Conservation (phyloP, 2,113 vertebrate genomes). For the Pterocles burchelli region DNA sequence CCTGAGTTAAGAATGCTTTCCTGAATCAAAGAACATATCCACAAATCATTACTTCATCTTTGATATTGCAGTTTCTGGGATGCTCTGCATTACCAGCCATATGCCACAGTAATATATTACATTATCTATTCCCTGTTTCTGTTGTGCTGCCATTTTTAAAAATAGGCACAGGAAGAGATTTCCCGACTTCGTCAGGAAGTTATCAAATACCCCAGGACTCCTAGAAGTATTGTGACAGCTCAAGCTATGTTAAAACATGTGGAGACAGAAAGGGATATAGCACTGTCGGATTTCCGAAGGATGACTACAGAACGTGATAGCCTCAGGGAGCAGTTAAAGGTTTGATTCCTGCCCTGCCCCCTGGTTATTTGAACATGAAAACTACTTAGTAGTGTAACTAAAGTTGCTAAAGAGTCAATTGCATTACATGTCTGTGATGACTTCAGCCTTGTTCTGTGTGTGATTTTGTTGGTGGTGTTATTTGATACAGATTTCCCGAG, state of each 20-base stretch:
- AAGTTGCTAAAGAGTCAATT: neutral
- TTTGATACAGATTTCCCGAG: slow-evolving; percentile 80
- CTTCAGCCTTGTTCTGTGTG: neutral
- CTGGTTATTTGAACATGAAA: neutral
- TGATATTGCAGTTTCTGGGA: neutral
- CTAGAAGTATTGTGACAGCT: slow-evolving; percentile 63
- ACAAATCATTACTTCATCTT: neutral
- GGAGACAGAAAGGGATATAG: slow-evolving; percentile 78
- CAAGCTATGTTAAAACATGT: slow-evolving; percentile 75
- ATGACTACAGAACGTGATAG: slow-evolving; percentile 82
- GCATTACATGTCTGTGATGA: neutral
- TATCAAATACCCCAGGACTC: slow-evolving; percentile 69
- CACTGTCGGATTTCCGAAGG: slow-evolving; percentile 73
- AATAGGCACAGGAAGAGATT: slow-evolving; percentile 81
- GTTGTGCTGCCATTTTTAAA: slow-evolving; percentile 10
- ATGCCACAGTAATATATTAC: neutral
- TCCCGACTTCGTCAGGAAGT: slow-evolving; percentile 73
- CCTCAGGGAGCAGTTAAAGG: slow-evolving; percentile 79
- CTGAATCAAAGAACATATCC: neutral
- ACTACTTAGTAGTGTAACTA: neutral
- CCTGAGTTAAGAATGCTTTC: neutral
- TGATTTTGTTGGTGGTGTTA: slow-evolving; percentile 32
- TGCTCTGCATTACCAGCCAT: neutral
- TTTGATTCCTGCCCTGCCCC: slow-evolving; percentile 25
- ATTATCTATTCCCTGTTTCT: neutral